Evolutionary conservation across 2,113 vertebrate species (phyloP), one percentile per base, ranked within the genome.

Genomic region (Rattus rattus): DNA sequence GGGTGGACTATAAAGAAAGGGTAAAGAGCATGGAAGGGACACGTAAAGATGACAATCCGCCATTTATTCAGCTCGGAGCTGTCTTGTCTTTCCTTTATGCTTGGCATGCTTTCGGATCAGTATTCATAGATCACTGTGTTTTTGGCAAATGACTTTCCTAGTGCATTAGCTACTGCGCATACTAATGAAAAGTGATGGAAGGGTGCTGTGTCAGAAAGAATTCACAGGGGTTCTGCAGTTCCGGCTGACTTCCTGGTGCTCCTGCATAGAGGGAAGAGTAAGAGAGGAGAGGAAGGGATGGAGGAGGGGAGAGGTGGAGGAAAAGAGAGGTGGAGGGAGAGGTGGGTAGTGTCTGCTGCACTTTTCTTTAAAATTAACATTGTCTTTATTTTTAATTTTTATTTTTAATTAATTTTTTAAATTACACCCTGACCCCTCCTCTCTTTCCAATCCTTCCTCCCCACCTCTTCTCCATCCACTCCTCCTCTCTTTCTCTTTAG

Each of bases 121-220:
- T 83, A 97, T 98, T 97, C 97, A 80, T 20, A 88, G 90, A 95
- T 5, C 2, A n/a, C 90, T 94, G 93, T 94, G 95, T 92, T 98
- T 95, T 73, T 97, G 88, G 91, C 97, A 92, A 98, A 94, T 98
- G 98, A 97, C 97, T 98, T 98, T 98, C 81, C 94, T 75, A 93
- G 94, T 79, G 80, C 30, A 70, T 97, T 96, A 0, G 0, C 56
- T 94, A 94, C 88, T 59, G 10, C 63, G 91, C 90, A 97, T 95
- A 70, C 88, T 98, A 97, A 98, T 94, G 80, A 20, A 69, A 89
- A 95, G 56, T 67, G 91, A 96, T 84, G 76, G 96, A 97, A 90
- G 95, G 36, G 65, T 97, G 90, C 47, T 95, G 79, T 0, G 94
- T 97, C 94, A 97, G 87, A 56, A 52, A 47, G 47, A 56, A 88